Evolutionary conservation across 1,140 invertebrate genomes (phyloP), one percentile per base, ranked within the genome.

Genomic region (Drosophila varians): DNA sequence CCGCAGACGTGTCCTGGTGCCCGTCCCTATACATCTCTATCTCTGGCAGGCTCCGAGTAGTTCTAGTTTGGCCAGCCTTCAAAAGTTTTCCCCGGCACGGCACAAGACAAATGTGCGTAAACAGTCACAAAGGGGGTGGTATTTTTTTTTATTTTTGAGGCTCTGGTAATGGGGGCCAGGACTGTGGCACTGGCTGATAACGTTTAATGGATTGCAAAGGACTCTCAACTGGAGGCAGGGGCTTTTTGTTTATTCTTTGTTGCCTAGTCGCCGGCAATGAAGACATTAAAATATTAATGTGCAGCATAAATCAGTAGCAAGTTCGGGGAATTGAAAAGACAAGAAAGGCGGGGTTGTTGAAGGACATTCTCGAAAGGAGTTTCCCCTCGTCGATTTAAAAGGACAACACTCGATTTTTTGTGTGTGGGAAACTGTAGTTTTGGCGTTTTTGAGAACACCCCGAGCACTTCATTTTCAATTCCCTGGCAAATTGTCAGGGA

Each of bases 251-350:
- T 54, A 31, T 71, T 68, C 78, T 72, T 74, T 56, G 56, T 62
- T 76, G 56, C 65, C 49, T 74, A 80, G 25, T 38, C 64, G 61
- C 56, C 34, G 47, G 72, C 86, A 77, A 88, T 88, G 83, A 89
- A 88, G 83, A 89, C 84, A 88, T 88, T 88, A 79, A 89, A 88
- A 89, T 84, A 89, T 88, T 88, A 89, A 88, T 88, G 84, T 76
- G 61, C 64, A 61, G 77, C 72, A 89, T 88, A 89, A 88, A 88
- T 88, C 84, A 88, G 79, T 19, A 38, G 28, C 40, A 38, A 1
- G 16, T 16, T 8, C 21, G 51, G 46, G 18, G 6, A 38, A 19
- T 49, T 18, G 25, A 51, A 46, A 38, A 57, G 11, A n/a, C n/a
- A n/a, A n/a, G 25, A 19, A 9, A n/a, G 34, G n/a, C 36, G 31